Evolutionary conservation across 2,113 vertebrate species (phyloP), one percentile per base, ranked within the genome.

Genomic region (Fregetta grallaria): DNA sequence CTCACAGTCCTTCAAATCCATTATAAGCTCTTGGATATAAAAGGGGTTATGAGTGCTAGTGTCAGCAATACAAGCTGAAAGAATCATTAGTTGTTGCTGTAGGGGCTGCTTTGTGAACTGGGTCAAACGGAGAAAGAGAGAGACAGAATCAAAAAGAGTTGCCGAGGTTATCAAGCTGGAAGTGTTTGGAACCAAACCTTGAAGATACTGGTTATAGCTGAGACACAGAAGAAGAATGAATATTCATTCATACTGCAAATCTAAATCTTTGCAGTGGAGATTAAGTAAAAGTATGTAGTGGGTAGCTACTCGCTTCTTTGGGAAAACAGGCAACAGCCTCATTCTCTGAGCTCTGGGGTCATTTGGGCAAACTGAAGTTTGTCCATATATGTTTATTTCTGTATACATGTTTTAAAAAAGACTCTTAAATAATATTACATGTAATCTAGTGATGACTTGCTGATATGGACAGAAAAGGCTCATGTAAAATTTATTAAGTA

Each of bases 311-410:
- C 3, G 0, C 9, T 11, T 4, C 38, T 76, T 40, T 4, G 18
- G 45, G 19, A 49, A 32, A 65, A 62, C 1, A 3, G 34, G n/a
- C 18, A 67, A 0, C 11, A 14, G 3, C 6, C 3, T 62, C 10
- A 1, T 40, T 68, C 27, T 26, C 4, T 66, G 59, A 49, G 8
- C 47, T 62, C 44, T 16, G 34, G 36, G n/a, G 20, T 44, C 20
- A 4, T 13, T 44, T 56, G 19, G 38, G 40, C 52, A 53, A 84
- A 45, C 5, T 25, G 8, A 49, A 30, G 9, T 55, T 80, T 61
- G 29, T 25, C 55, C 4, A 16, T 23, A 0, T 22, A 3, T 25
- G 11, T 36, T 58, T 11, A 38, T 73, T 52, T 67, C 12, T 55
- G 4, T 50, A 22, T 42, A 6, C 7, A 1, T 61, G 9, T 44